Evolutionary conservation across 2,888 invertebrate genomes (phyloP).

Genomic region (Himalopsyche anomala): DNA sequence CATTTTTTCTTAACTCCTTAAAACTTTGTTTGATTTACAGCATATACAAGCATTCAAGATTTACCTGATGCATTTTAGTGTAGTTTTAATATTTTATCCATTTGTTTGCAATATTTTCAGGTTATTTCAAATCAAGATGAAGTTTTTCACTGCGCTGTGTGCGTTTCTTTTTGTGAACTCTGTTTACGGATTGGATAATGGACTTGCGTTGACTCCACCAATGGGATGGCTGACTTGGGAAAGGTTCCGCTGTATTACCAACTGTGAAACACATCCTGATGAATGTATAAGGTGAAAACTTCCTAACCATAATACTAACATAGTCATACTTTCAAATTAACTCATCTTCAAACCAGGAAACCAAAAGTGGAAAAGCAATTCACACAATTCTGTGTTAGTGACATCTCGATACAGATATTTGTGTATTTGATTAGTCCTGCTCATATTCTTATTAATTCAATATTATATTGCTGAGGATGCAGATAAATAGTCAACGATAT

Average conservation of each 20-base stretch:
- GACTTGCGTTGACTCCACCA: constrained; percentile 81
- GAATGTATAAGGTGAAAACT: constrained; percentile 80
- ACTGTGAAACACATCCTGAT: constrained; percentile 80
- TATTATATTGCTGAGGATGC: too few species aligned
- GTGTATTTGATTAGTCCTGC: too few species aligned
- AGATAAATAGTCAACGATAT: too few species aligned
- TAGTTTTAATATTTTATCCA: too few species aligned
- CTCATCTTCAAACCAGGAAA: not conserved
- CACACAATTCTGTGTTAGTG: not conserved
- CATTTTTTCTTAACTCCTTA: too few species aligned
- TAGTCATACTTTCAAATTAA: not conserved
- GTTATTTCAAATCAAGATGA: not conserved
- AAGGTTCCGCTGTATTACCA: constrained; percentile 80
- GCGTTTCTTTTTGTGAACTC: not conserved
- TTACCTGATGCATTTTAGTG: not conserved
- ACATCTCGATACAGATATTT: too few species aligned
- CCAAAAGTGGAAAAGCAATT: not conserved
- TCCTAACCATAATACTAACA: not conserved
- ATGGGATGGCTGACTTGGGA: constrained; percentile 87
- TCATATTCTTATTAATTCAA: too few species aligned
- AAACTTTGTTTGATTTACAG: too few species aligned
- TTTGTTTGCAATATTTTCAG: too few species aligned
- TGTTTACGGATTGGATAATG: constrained; percentile 75
- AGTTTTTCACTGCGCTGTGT: not conserved
- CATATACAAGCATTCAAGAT: too few species aligned